These are phyloP conservation scores for Paguma larvata DNA, from an alignment of 2,797 vertebrate genomes.

Conservation along the genomic window DNA sequence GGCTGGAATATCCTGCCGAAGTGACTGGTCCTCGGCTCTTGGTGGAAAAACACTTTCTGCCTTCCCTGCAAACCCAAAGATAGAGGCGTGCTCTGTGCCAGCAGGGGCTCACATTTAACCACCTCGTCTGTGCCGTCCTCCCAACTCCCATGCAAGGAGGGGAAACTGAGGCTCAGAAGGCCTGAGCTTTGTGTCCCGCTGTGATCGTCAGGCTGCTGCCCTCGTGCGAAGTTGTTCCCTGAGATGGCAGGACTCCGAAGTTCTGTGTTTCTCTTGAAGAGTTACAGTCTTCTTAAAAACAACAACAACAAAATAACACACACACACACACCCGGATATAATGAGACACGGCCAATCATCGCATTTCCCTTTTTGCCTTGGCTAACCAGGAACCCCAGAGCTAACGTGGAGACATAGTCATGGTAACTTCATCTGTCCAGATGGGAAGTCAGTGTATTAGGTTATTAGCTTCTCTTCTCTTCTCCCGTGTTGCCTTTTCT, in stretches of 20 bases:
- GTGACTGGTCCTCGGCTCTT: not conserved
- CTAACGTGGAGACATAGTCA: not conserved
- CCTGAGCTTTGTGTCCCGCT: not conserved
- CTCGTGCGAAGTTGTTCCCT: not conserved
- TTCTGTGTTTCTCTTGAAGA: slow-evolving; percentile 18
- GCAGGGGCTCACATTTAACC: not conserved
- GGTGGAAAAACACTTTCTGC: not conserved
- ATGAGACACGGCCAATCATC: not conserved
- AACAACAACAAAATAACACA: not conserved
- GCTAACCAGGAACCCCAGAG: not conserved
- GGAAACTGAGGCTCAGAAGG: not conserved
- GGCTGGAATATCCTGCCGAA: not conserved
- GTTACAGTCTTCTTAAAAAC: not conserved
- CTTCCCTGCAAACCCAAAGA: not conserved
- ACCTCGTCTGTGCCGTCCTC: rapidly evolving
- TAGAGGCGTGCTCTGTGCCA: not conserved
- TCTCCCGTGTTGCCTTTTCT: not conserved
- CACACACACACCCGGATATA: not conserved
- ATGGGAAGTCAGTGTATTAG: not conserved
- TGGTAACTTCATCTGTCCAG: not conserved
- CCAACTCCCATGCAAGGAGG: rapidly evolving
- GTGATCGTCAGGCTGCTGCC: not conserved
- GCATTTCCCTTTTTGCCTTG: slow-evolving; percentile 22
- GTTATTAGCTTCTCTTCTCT: not conserved
- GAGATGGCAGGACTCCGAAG: not conserved